These are phyloP conservation scores for Lucilia sericata DNA, from an alignment of 1,140 invertebrate genomes.

Conservation along the genomic window DNA sequence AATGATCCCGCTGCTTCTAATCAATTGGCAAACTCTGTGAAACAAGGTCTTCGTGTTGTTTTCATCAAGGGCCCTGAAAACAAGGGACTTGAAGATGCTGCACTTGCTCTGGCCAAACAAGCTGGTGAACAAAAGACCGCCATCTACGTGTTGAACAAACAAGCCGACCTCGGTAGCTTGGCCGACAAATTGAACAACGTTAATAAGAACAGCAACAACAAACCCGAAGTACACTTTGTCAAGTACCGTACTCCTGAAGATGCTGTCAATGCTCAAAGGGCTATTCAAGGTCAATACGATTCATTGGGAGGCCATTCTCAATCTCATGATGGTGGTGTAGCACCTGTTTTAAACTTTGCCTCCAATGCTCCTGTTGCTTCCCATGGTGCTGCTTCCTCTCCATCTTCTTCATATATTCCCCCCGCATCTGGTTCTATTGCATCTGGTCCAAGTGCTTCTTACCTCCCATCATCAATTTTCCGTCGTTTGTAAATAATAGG, in stretches of 20 bases:
- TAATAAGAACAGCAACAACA: slow-evolving; percentile 52
- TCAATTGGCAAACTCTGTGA: slow-evolving; percentile 49
- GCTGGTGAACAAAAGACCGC: slow-evolving; percentile 59
- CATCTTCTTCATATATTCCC: neutral
- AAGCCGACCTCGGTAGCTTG: slow-evolving; percentile 60
- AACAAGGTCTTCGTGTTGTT: slow-evolving; percentile 57
- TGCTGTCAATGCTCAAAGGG: slow-evolving; percentile 58
- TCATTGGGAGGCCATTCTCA: slow-evolving; percentile 56
- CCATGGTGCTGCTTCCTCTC: neutral
- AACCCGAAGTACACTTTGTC: slow-evolving; percentile 64
- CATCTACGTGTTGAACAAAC: slow-evolving; percentile 63
- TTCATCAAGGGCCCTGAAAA: slow-evolving; percentile 64
- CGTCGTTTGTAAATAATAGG: slow-evolving; percentile 3
- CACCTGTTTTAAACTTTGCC: slow-evolving; percentile 62
- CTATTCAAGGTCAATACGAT: slow-evolving; percentile 62
- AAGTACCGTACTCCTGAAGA: slow-evolving; percentile 63
- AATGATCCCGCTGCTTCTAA: slow-evolving; percentile 34
- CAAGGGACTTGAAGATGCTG: slow-evolving; percentile 59
- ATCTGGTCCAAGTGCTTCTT: slow-evolving; percentile 46
- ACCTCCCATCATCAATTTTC: slow-evolving; percentile 47
- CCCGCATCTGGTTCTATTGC: slow-evolving; percentile 39
- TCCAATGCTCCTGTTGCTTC: slow-evolving; percentile 52
- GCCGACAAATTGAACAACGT: slow-evolving; percentile 53
- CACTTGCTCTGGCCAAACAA: slow-evolving; percentile 57
- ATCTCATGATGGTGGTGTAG: slow-evolving; percentile 57